phyloP scores from a whole-genome alignment of 2,888 invertebrate species.

The Mythimna ferrago region DNA sequence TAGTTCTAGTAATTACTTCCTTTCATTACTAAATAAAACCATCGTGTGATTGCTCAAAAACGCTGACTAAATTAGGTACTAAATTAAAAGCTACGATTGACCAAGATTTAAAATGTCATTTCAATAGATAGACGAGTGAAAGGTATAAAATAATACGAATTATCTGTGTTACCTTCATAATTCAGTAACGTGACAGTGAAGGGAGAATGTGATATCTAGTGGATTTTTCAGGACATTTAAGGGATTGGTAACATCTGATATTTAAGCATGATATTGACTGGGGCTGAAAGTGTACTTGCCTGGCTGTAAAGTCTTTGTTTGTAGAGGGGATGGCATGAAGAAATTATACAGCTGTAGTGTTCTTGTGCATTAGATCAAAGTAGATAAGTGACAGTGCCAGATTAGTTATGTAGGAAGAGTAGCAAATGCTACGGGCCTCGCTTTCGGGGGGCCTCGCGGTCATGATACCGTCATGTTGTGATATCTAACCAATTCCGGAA shows the following conservation, averaged over 20 bases:
- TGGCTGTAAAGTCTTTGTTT: conserved; percentile 26
- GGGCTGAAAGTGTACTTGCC: conserved; percentile 29
- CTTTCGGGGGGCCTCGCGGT: no score
- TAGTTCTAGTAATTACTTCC: conserved; percentile 32
- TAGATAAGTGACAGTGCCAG: not conserved
- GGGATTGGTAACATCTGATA: conserved; percentile 45
- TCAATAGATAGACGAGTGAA: conserved; percentile 56
- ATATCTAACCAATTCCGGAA: no score
- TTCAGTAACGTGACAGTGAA: conserved; percentile 46
- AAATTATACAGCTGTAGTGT: conserved; percentile 16
- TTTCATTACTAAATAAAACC: conserved; percentile 30
- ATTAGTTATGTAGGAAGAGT: no score
- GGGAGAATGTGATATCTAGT: conserved; percentile 63
- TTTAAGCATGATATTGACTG: conserved; percentile 41
- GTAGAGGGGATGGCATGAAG: conserved; percentile 24
- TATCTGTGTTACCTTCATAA: conserved; percentile 48
- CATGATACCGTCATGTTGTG: no score
- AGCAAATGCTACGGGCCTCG: no score
- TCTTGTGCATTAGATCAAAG: conserved; percentile 20
- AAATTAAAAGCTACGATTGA: conserved; percentile 61
- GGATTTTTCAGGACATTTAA: conserved; percentile 50
- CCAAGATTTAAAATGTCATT: conserved; percentile 69
- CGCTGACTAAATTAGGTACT: conserved; percentile 46
- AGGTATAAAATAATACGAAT: conserved; percentile 48
- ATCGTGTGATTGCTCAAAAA: conserved; percentile 64